Evolutionary conservation across 2,888 invertebrate genomes (phyloP).

Genomic region (Mythimna vitellina): DNA sequence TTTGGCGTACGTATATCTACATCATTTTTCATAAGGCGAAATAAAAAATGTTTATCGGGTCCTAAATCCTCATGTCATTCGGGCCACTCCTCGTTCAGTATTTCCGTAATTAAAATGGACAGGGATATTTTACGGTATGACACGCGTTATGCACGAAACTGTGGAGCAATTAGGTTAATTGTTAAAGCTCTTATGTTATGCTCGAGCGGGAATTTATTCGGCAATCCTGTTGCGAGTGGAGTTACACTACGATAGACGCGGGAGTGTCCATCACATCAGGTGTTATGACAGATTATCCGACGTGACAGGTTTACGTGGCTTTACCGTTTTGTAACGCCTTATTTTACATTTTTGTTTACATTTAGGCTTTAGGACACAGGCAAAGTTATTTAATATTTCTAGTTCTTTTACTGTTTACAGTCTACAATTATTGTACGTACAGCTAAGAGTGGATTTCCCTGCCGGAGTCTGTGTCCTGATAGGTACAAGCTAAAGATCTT

Average conservation of each 20-base stretch:
- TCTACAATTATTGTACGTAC: neutral
- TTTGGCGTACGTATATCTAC: conserved; percentile 45
- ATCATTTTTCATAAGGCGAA: conserved; percentile 73
- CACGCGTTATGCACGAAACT: conserved; percentile 72
- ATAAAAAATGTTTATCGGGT: conserved; percentile 81
- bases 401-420: neutral
- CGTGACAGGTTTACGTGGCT: conserved; percentile 9
- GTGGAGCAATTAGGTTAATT: conserved; percentile 77
- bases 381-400: neutral
- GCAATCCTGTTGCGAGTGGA: conserved; percentile 27
- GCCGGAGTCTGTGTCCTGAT: too few species aligned
- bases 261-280: conserved; percentile 26
- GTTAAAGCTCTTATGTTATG: conserved; percentile 54
- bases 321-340: conserved; percentile 1
- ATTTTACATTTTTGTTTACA: neutral
- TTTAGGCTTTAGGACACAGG: neutral
- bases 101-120: conserved; percentile 85
- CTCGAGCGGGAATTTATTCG: conserved; percentile 51
- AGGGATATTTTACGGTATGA: conserved; percentile 75
- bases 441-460: too few species aligned
- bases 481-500: too few species aligned
- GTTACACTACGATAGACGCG: conserved; percentile 21
- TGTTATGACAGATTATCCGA: conserved; percentile 15
- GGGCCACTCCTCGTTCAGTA: conserved; percentile 69
- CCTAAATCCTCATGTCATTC: conserved; percentile 72